These are phyloP conservation scores for Myathropa florea DNA, from an alignment of 2,888 invertebrate species.

Conservation along the genomic window DNA sequence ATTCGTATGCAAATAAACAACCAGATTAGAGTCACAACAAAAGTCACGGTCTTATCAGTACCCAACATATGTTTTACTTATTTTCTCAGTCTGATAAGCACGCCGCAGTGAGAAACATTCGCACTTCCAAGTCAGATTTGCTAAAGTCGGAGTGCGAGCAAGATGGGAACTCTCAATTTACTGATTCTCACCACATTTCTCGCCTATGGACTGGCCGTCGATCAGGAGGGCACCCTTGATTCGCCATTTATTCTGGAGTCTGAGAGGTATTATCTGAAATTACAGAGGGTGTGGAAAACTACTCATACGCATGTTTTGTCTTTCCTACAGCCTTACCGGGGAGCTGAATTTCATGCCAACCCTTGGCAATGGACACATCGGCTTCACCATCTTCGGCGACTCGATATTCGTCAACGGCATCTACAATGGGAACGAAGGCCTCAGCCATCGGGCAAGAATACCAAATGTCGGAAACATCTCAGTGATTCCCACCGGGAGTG, in stretches of 20 bases:
- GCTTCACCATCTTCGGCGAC: conserved; percentile 83
- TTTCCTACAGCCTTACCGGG: conserved; percentile 81
- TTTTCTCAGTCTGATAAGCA: conserved; percentile 26
- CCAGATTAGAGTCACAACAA: conserved; percentile 17
- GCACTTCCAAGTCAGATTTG: background rate
- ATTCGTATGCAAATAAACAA: background rate
- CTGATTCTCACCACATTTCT: background rate
- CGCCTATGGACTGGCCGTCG: background rate
- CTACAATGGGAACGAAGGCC: conserved; percentile 83
- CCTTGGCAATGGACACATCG: conserved; percentile 84
- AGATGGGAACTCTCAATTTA: conserved; percentile 20
- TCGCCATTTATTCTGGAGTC: conserved; percentile 41
- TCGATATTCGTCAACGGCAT: conserved; percentile 84
- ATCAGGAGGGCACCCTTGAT: background rate
- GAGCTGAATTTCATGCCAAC: conserved; percentile 84
- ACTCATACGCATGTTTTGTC: background rate
- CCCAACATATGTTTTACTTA: background rate
- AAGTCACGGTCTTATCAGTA: conserved; percentile 20
- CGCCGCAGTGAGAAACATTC: background rate
- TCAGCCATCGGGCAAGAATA: conserved; percentile 83
- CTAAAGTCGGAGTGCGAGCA: background rate
- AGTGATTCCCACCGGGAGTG: conserved; percentile 15
- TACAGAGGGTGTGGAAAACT: background rate
- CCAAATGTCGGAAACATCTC: conserved; percentile 81
- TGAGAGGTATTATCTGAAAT: conserved; percentile 30